These are phyloP conservation scores for Phyto melanocephala DNA, from an alignment of 2,888 invertebrate genomes.

Conservation along the genomic window DNA sequence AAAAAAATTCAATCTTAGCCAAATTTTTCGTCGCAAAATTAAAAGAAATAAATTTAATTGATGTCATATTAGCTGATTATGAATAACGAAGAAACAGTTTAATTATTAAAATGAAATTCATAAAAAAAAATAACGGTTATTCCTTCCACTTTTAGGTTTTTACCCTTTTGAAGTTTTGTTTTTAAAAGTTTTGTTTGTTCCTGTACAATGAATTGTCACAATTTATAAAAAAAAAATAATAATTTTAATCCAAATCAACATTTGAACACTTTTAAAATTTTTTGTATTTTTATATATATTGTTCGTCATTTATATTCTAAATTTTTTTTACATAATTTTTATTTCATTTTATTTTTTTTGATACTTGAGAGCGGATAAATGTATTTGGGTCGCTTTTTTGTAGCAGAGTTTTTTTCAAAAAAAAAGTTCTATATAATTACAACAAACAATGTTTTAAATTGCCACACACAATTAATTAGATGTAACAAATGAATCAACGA, in stretches of 20 bases:
- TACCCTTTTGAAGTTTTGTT: background rate
- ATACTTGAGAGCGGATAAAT: background rate
- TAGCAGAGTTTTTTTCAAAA: background rate
- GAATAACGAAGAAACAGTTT: no score
- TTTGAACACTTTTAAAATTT: slow-evolving; percentile 12
- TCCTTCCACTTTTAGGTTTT: background rate
- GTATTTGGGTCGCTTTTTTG: slow-evolving; percentile 30
- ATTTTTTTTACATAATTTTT: no score
- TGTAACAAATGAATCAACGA: slow-evolving; percentile 34
- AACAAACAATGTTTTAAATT: slow-evolving; percentile 54
- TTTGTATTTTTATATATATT: background rate
- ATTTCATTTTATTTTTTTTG: background rate
- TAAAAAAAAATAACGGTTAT: no score
- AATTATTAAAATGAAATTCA: no score
- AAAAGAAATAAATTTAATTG: slow-evolving; percentile 21
- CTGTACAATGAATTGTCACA: slow-evolving; percentile 31
- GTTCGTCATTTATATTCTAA: background rate
- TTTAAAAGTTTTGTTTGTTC: slow-evolving; percentile 10
- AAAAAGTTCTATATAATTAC: slow-evolving; percentile 46
- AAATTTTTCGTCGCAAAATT: slow-evolving; percentile 12
- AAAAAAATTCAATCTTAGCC: no score
- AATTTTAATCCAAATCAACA: background rate
- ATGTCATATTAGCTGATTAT: background rate
- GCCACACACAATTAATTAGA: slow-evolving; percentile 57
- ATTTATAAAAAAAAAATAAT: slow-evolving; percentile 33